These are phyloP conservation scores for Desmodus rotundus DNA, from an alignment of 2,113 vertebrate genomes.

Conservation along the genomic window DNA sequence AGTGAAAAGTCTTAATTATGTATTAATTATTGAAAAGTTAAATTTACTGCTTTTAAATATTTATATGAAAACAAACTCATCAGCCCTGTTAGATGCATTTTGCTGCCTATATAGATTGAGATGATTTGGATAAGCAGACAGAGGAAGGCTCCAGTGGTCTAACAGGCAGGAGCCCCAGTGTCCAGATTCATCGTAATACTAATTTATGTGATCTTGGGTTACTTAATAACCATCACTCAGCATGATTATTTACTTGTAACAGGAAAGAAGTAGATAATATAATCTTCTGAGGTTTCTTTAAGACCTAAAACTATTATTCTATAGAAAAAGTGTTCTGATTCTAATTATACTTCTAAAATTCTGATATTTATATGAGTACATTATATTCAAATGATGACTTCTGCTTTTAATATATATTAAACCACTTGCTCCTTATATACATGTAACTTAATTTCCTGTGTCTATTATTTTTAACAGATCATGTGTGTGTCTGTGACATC, in stretches of 20 bases:
- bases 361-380: neutral
- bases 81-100: neutral
- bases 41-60: neutral
- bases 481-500: neutral
- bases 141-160: neutral
- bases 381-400: neutral
- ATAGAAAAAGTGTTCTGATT: neutral
- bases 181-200: neutral
- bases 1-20: neutral
- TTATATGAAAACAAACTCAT: neutral
- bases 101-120: slow-evolving; percentile 1
- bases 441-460: neutral
- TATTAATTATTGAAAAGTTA: slow-evolving; percentile 28
- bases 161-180: neutral
- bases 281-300: neutral
- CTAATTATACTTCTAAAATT: neutral
- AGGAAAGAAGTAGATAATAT: neutral
- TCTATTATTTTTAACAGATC: neutral
- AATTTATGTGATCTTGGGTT: slow-evolving; percentile 14
- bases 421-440: neutral
- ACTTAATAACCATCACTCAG: neutral
- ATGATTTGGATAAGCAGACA: neutral
- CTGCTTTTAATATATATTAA: neutral
- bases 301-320: neutral
- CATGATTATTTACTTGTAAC: neutral